Evolutionary conservation across 2,797 vertebrate genomes (phyloP), one percentile per base, ranked within the genome.

Genomic region (Orientallactaga sibirica): DNA sequence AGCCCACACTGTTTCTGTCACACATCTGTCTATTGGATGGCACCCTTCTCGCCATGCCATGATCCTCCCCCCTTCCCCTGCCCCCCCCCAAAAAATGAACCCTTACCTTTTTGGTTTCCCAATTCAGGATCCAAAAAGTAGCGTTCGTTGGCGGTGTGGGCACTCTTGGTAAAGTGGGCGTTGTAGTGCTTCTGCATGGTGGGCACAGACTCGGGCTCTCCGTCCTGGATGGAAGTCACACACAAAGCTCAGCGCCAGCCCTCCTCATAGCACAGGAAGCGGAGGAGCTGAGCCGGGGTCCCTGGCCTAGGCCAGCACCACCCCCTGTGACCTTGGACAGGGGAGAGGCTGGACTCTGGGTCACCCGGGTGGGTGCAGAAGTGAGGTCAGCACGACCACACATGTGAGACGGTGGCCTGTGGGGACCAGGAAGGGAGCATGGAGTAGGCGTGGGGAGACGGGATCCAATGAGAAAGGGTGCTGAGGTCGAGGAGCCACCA

Each of bases 81-180:
- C 4, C 70, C 41, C 11, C 11, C 2, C 5, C 29, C 33, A 70
- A 62, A 18, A 1, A 71, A 7, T 10, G 37, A 82, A 61, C 16
- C 16, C 86, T 55, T 96, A 97, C 97, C 97, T 96, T 94, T 96
- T 43, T 75, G 94, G 66, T 68, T 88, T n/a, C 92, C 97, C 90
- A 91, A 24, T 61, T 96, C 94, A 0, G 96, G 90, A 83, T 96
- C 97, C 88, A 90, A 71, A 92, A 88, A 94, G 90, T 77, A 87
- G 86, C 11, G 18, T 10, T 95, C 80, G 0, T 29, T 1, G 24
- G 88, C n/a, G 18, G 1, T 3, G 9, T 8, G 75, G 83, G 88
- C 14, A 0, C 77, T 90, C 95, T 96, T 93, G 88, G 90, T 1
- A 0, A 86, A 94, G 73, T 93, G 94, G 52, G 78, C 18, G 0